Conservation (phyloP, 2,797 vertebrate species). For the Phrynocephalus forsythii region DNA sequence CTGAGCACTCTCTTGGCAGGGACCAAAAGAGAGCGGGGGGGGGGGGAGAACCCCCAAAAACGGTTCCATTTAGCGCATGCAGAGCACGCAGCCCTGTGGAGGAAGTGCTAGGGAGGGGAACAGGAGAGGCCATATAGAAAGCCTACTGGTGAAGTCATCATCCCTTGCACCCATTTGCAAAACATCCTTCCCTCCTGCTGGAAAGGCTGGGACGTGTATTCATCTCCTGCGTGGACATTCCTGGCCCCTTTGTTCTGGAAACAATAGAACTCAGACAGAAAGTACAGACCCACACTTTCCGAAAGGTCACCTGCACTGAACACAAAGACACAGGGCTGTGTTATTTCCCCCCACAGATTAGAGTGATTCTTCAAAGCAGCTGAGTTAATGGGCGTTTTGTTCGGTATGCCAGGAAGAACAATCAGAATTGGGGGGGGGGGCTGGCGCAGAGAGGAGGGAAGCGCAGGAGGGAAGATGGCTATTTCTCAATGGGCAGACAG, state of each 20-base stretch:
- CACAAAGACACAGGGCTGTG: slow-evolving; percentile 29
- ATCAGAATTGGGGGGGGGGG: slow-evolving; percentile 18
- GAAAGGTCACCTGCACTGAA: slow-evolving; percentile 59
- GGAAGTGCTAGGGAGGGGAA: neutral
- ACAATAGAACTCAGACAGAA: slow-evolving; percentile 57
- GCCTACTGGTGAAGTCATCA: neutral
- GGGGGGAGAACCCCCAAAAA: too few species aligned
- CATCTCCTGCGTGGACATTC: slow-evolving; percentile 14
- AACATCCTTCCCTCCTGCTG: slow-evolving; percentile 29
- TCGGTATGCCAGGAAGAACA: slow-evolving; percentile 27
- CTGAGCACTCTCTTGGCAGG: too few species aligned
- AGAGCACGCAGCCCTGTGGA: neutral
- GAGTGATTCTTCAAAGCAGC: slow-evolving; percentile 32
- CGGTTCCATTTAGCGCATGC: neutral
- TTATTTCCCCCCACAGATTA: slow-evolving; percentile 43
- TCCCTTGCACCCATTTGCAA: neutral
- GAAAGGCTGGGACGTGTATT: slow-evolving; percentile 31
- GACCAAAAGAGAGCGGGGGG: too few species aligned
- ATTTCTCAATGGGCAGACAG: slow-evolving; percentile 28
- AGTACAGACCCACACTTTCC: slow-evolving; percentile 29
- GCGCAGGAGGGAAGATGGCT: neutral
- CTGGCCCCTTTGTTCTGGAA: slow-evolving; percentile 53
- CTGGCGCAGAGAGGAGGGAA: too few species aligned
- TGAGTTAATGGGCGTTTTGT: slow-evolving; percentile 20
- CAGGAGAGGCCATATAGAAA: neutral